These are phyloP conservation scores for Deilephila porcellus DNA, from an alignment of 2,888 invertebrate genomes.

Conservation along the genomic window DNA sequence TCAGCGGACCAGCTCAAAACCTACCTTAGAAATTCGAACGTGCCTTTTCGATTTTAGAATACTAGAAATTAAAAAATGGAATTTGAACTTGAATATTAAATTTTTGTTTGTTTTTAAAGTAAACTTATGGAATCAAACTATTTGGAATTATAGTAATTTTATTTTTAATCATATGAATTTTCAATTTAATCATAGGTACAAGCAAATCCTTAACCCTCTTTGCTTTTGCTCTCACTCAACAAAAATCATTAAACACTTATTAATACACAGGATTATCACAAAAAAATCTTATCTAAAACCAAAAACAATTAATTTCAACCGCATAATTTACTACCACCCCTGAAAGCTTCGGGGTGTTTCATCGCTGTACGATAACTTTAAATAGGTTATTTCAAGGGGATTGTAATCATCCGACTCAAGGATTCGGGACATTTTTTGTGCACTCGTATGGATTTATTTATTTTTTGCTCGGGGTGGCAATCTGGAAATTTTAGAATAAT, in stretches of 20 bases:
- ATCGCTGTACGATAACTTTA: constrained; percentile 67
- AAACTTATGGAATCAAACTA: not conserved
- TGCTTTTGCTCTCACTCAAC: not conserved
- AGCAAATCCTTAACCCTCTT: not conserved
- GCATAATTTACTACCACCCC: constrained; percentile 6
- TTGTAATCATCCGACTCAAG: constrained; percentile 70
- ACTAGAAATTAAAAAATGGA: too few relatives aligned
- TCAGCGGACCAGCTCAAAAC: too few relatives aligned
- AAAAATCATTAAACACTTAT: not conserved
- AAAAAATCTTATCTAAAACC: constrained; percentile 24
- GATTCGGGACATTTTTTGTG: constrained; percentile 80
- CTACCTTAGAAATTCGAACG: too few relatives aligned
- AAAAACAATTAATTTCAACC: constrained; percentile 20
- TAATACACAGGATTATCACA: constrained; percentile 1
- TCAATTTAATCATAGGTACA: not conserved
- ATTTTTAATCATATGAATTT: constrained; percentile 37
- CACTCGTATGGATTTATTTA: constrained; percentile 76
- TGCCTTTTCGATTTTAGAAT: too few relatives aligned
- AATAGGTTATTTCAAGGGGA: constrained; percentile 74
- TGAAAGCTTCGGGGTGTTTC: constrained; percentile 24
- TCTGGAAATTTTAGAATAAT: constrained; percentile 83
- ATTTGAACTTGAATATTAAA: too few relatives aligned
- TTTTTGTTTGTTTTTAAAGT: too few relatives aligned
- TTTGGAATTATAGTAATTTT: constrained; percentile 41
- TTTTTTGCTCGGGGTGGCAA: constrained; percentile 84